Percentiles rank a stretch among this genome's conserved stretches.
phyloP scores from a whole-genome alignment of 2,113 vertebrate genomes.

The Nycticebus coucang region DNA sequence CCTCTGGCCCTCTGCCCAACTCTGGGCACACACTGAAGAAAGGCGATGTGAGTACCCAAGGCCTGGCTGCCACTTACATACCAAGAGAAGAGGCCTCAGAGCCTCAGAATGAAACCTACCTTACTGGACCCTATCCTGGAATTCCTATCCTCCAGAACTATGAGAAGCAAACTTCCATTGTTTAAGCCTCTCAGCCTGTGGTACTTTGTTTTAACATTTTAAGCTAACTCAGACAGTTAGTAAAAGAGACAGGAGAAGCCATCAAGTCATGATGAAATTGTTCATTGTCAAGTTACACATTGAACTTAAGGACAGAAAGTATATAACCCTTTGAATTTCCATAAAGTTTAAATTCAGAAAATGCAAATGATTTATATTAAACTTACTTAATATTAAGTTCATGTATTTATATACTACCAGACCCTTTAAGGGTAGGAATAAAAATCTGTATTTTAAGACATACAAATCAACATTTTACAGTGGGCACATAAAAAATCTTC shows the following conservation, averaged over 20 bases:
- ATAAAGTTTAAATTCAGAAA: constrained; percentile 8
- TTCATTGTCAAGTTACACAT: neutral
- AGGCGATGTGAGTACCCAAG: neutral
- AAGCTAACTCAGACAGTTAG: neutral
- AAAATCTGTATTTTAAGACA: constrained; percentile 5
- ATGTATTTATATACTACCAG: neutral
- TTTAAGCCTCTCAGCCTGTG: neutral
- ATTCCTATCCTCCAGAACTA: neutral
- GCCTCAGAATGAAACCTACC: neutral
- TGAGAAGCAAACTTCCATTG: neutral
- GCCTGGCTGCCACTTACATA: neutral
- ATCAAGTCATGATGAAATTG: neutral
- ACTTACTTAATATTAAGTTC: neutral
- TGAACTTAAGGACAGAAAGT: neutral
- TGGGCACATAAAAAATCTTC: neutral
- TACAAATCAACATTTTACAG: neutral
- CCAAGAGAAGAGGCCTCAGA: neutral
- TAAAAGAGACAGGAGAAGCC: neutral
- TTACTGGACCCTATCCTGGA: neutral
- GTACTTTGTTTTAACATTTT: neutral
- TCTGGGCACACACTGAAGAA: neutral
- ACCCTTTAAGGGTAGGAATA: neutral
- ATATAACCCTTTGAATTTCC: neutral
- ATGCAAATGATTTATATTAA: neutral
- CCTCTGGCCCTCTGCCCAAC: too few relatives aligned